phyloP scores from a whole-genome alignment of 2,797 vertebrate species.

The Sciaenops ocellatus region DNA sequence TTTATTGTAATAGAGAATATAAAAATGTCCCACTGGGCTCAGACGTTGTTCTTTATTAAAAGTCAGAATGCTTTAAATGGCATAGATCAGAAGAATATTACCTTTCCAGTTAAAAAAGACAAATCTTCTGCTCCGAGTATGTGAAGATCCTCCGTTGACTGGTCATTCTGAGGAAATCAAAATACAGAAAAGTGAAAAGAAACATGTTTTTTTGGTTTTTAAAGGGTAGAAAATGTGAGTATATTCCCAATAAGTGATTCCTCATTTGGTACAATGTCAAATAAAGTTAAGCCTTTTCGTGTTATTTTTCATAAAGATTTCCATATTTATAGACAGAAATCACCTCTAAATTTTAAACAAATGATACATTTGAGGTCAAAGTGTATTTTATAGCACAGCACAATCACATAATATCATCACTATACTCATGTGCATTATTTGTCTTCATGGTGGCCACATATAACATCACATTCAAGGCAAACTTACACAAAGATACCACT shows the following conservation, averaged over 20 bases:
- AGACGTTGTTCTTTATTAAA: background rate
- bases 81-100: slow-evolving; percentile 61
- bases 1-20: background rate
- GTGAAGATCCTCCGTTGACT: slow-evolving; percentile 90
- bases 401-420: background rate
- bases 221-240: background rate
- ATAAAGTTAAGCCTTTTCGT: background rate
- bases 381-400: background rate
- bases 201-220: too few species aligned
- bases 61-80: background rate
- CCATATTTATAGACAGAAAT: background rate
- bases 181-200: slow-evolving; percentile 5
- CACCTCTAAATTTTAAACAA: background rate
- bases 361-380: background rate
- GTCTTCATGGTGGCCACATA: background rate
- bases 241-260: background rate
- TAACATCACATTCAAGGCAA: slow-evolving; percentile 18
- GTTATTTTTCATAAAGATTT: background rate
- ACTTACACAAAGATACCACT: slow-evolving; percentile 43
- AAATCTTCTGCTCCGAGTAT: slow-evolving; percentile 92
- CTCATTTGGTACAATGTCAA: background rate
- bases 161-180: slow-evolving; percentile 88
- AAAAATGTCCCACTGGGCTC: background rate
- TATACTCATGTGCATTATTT: background rate
- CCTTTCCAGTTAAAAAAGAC: slow-evolving; percentile 92